Evolutionary conservation across 2,888 invertebrate genomes (phyloP).

Genomic region (Tinea trinotella): DNA sequence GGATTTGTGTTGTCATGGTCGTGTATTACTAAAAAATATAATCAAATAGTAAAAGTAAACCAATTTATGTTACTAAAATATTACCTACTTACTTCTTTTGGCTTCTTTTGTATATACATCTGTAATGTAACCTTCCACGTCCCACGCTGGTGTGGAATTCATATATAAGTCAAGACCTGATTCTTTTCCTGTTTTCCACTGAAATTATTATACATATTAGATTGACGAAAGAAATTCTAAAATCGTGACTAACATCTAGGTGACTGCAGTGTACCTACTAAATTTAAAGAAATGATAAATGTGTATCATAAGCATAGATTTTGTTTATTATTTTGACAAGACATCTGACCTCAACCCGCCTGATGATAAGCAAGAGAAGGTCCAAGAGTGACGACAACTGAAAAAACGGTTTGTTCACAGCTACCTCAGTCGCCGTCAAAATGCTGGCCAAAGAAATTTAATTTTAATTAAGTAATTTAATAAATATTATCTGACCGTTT

Average conservation of each 20-base stretch:
- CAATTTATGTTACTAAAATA: too few species aligned
- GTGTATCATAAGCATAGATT: too few species aligned
- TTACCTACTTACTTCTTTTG: conserved; percentile 59
- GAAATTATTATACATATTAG: not conserved
- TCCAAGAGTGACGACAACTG: too few species aligned
- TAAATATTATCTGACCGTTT: conserved; percentile 20
- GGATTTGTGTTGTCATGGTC: conserved; percentile 67
- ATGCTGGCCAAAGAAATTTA: too few species aligned
- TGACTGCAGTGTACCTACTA: too few species aligned
- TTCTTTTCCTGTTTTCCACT: conserved; percentile 10
- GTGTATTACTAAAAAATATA: conserved; percentile 44
- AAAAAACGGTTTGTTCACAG: too few species aligned
- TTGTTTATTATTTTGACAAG: not conserved
- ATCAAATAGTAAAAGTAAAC: not conserved
- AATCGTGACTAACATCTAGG: not conserved
- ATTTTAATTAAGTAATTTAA: too few species aligned
- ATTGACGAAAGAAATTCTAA: too few species aligned
- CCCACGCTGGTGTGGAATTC: conserved; percentile 66
- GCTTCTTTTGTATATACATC: conserved; percentile 79
- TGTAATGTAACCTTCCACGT: conserved; percentile 77
- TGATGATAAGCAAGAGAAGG: too few species aligned
- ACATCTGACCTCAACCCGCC: too few species aligned
- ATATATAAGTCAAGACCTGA: conserved; percentile 67
- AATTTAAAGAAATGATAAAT: too few species aligned
- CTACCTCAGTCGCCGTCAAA: too few species aligned